phyloP scores from a whole-genome alignment of 2,797 vertebrate genomes.

The Sphenodon punctatus region DNA sequence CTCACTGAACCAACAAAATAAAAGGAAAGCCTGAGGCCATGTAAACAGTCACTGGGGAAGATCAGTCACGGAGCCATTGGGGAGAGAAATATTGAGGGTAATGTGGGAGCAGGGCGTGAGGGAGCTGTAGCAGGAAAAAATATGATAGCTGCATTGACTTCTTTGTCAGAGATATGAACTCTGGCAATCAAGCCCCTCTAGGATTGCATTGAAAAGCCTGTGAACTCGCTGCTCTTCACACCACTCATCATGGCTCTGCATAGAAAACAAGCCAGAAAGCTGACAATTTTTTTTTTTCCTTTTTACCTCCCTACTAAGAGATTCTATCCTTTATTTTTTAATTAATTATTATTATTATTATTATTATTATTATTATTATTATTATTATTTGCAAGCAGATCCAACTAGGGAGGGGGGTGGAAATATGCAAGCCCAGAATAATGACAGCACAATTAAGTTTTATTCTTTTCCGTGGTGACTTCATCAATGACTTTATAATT shows the following conservation, averaged over 20 bases:
- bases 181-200: background rate
- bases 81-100: background rate
- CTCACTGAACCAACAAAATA: background rate
- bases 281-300: background rate
- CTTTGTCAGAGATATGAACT: background rate
- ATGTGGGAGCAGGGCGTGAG: background rate
- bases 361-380: too few relatives aligned
- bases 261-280: slow-evolving; percentile 8
- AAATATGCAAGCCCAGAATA: background rate
- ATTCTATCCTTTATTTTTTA: too few relatives aligned
- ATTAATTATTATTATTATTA: too few relatives aligned
- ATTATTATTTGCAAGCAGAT: background rate
- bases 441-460: slow-evolving; percentile 4
- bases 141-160: background rate
- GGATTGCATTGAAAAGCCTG: background rate
- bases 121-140: slow-evolving; percentile 12
- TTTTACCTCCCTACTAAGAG: background rate
- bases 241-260: background rate
- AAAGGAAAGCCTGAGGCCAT: background rate
- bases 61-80: background rate
- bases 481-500: slow-evolving; percentile 18
- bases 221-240: background rate
- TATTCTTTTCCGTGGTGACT: background rate
- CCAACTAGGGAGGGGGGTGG: background rate
- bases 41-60: background rate